phyloP scores from a whole-genome alignment of 2,888 invertebrate genomes.

The Ormyrus pomaceus region DNA sequence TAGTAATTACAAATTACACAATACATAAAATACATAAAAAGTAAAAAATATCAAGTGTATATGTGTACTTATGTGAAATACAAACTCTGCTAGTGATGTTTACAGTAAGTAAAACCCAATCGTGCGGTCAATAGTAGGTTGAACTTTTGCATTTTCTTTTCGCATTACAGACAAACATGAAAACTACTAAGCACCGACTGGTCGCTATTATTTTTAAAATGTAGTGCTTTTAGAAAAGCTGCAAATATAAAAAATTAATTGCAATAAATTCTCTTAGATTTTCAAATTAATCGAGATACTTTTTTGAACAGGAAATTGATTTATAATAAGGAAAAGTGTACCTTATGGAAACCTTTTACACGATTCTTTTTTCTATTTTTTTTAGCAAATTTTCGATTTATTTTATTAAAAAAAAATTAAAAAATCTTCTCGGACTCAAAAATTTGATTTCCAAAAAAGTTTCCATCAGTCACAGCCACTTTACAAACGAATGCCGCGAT shows the following conservation, averaged over 20 bases:
- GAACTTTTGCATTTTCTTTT: constrained; percentile 6
- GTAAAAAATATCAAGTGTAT: constrained; percentile 24
- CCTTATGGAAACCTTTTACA: too few relatives aligned
- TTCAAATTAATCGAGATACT: too few relatives aligned
- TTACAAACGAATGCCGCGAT: constrained; percentile 90
- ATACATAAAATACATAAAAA: constrained; percentile 56
- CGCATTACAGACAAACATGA: constrained; percentile 1
- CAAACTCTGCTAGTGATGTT: constrained; percentile 16
- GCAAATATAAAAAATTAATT: too few relatives aligned
- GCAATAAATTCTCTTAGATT: too few relatives aligned
- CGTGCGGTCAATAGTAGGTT: not conserved
- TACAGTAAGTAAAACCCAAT: not conserved
- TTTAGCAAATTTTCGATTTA: too few relatives aligned
- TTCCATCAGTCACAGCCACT: constrained; percentile 38
- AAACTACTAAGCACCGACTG: not conserved
- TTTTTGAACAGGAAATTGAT: too few relatives aligned
- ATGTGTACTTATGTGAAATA: not conserved
- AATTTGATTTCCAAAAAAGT: not conserved
- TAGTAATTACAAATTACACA: constrained; percentile 64
- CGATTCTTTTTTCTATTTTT: too few relatives aligned
- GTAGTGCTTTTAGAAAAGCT: not conserved
- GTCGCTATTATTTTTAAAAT: not conserved
- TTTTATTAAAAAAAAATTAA: too few relatives aligned
- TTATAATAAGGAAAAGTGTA: too few relatives aligned
- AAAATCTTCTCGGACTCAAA: too few relatives aligned